phyloP scores from a whole-genome alignment of 2,113 vertebrate genomes.

The Triplophysa rosa region DNA sequence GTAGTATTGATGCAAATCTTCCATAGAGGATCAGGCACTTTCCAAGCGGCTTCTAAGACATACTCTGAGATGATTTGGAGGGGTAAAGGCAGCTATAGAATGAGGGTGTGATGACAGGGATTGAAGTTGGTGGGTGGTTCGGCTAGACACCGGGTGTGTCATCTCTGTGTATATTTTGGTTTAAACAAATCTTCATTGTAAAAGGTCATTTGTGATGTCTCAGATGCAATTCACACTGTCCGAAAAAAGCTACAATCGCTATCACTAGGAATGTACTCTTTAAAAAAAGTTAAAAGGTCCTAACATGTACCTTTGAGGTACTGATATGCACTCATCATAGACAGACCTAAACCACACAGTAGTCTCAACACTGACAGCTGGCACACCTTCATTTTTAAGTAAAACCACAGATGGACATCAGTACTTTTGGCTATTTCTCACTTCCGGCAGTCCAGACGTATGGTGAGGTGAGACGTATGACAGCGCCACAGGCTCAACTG shows the following conservation, averaged over 20 bases:
- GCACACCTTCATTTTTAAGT: slow-evolving; percentile 3
- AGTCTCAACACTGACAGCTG: background rate
- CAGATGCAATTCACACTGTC: no score
- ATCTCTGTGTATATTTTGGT: background rate
- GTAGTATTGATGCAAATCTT: background rate
- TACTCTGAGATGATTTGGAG: background rate
- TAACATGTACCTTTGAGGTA: no score
- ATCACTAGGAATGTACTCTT: no score
- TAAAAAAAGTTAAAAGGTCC: no score
- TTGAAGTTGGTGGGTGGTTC: background rate
- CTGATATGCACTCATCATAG: no score
- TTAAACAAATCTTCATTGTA: background rate
- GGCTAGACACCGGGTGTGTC: slow-evolving; percentile 21
- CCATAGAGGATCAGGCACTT: background rate
- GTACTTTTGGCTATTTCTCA: background rate
- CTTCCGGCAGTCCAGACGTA: slow-evolving; percentile 41
- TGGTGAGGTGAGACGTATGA: background rate
- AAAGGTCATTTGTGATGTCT: slow-evolving; percentile 14
- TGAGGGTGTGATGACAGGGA: background rate
- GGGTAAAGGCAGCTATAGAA: background rate
- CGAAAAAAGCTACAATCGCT: no score
- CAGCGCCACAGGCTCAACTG: slow-evolving; percentile 16
- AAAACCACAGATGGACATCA: slow-evolving; percentile 30
- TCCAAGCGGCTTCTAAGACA: background rate
- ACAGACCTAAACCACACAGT: slow-evolving; percentile 6